Evolutionary conservation across 2,113 vertebrate species (phyloP), one percentile per base, ranked within the genome.

Genomic region (Tylochromis polylepis): DNA sequence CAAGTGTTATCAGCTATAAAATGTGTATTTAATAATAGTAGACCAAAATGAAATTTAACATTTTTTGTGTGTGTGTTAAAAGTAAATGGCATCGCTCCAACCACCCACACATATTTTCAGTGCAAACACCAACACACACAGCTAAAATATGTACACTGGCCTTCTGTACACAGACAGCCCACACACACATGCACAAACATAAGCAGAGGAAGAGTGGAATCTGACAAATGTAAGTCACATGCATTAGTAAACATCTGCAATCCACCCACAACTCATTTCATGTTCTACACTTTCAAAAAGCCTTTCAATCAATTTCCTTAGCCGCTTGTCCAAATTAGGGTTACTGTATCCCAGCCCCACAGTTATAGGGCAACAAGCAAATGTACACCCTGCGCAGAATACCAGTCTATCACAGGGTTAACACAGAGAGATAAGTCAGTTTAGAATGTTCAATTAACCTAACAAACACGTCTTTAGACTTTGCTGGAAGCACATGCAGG

Each of bases 131-230:
- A 89, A 60, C 84, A 84, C 24, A 82, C 60, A 34, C 62, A 79
- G 51, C 67, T 51, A 12, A 24, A 62, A 78, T 6, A 49, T 59
- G 55, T 10, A 93, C 91, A 88, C 90, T 92, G 86, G 79, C 56
- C 85, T 70, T 93, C 88, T 92, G 91, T 92, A 91, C 92, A 91
- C 84, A 91, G 24, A 70, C 79, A 46, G 4, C 91, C 89, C 84
- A 85, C 83, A n/a, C 59, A 65, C 85, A 65, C 72, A 75, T 82
- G 36, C 16, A 57, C 22, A 75, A n/a, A 78, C 81, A 85, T 2
- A 86, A 27, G 88, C 89, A 85, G 91, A 90, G 90, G 92, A 89
- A 67, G 86, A 82, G 59, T 78, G 94, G 94, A 93, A 95, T 95
- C 78, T 92, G 10, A 91, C 84, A 88, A 88, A 95, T 93, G 89